Evolutionary conservation across 2,888 invertebrate genomes (phyloP).

Genomic region (Acrocyrtus sp.): DNA sequence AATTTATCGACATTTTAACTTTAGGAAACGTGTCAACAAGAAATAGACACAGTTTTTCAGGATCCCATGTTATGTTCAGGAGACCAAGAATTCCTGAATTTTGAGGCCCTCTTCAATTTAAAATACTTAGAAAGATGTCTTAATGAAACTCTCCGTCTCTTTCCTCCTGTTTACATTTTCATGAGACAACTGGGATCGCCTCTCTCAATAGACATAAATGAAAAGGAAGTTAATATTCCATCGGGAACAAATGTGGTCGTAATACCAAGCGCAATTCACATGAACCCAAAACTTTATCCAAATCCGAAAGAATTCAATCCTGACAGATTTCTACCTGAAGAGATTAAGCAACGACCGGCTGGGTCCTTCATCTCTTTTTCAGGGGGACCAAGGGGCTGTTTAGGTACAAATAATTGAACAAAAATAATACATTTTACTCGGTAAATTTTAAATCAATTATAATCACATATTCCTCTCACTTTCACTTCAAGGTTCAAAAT

Average conservation of each 20-base stretch:
- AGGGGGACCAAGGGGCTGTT: slow-evolving; percentile 11
- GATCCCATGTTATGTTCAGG: slow-evolving; percentile 15
- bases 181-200: slow-evolving; percentile 11
- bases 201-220: slow-evolving; percentile 10
- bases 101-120: slow-evolving; percentile 2
- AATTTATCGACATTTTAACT: too few relatives aligned
- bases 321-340: slow-evolving; percentile 17
- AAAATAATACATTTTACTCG: too few relatives aligned
- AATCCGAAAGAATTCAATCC: slow-evolving; percentile 28
- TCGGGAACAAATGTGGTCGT: slow-evolving; percentile 26
- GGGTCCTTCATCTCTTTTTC: slow-evolving; percentile 16
- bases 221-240: slow-evolving; percentile 3
- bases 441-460: background rate
- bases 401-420: slow-evolving; percentile 3
- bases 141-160: slow-evolving; percentile 11
- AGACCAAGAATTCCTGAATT: background rate
- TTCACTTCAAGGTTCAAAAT: background rate
- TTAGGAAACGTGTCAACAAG: slow-evolving; percentile 1
- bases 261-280: slow-evolving; percentile 18
- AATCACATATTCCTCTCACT: too few relatives aligned
- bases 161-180: slow-evolving; percentile 21
- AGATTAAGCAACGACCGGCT: background rate
- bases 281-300: slow-evolving; percentile 23
- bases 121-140: slow-evolving; percentile 21
- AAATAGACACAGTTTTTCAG: slow-evolving; percentile 11